Evolutionary conservation across 2,888 invertebrate species (phyloP), one percentile per base, ranked within the genome.

Genomic region (Clusia tigrina): DNA sequence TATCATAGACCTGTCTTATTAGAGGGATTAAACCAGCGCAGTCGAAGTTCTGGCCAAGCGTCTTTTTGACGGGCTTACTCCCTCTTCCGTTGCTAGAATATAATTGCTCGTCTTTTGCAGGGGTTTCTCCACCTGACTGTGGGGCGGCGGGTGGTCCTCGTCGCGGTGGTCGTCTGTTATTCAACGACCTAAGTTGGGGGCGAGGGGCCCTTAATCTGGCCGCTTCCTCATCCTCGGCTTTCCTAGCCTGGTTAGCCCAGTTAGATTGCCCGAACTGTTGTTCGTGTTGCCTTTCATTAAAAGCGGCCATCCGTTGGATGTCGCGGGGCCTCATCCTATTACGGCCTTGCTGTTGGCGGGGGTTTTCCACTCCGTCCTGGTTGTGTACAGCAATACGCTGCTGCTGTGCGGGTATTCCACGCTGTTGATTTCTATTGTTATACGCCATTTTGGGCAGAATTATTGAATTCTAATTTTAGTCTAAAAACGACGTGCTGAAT

Each of bases 11-110:
- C 12, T 65, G 65, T 2, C 61, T 12, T 23, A 65, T 46, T 42
- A 65, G 37, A 2, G 65, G 65, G 1, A 65, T 58, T n/a, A 59
- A 63, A 1, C 60, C 63, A 6, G 63, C 56, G 32, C 23, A 60
- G 17, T 55, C 55, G 22, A 32, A 55, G 22, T 55, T 55, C 12
- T 55, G 55, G 9, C 55, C 53, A 17, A 55, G 37, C 1, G 55
- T 55, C 32, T 48, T 48, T 48, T 20, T 20, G 17, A 17, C 15
- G 6, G 48, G 48, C 20, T 17, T 17, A 3, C 18, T 32, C 6
- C 32, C 32, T 12, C 32, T 32, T 6, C 55, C 55, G n/a, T 15
- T 37, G 15, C 55, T 20, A 12, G 37, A 26, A 22, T 55, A 55
- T 1, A 55, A 18, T 18, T 37, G 37, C 22, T 55, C 37, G 12